Evolutionary conservation across 2,888 invertebrate genomes (phyloP).

Genomic region (Mimachlamys varia): DNA sequence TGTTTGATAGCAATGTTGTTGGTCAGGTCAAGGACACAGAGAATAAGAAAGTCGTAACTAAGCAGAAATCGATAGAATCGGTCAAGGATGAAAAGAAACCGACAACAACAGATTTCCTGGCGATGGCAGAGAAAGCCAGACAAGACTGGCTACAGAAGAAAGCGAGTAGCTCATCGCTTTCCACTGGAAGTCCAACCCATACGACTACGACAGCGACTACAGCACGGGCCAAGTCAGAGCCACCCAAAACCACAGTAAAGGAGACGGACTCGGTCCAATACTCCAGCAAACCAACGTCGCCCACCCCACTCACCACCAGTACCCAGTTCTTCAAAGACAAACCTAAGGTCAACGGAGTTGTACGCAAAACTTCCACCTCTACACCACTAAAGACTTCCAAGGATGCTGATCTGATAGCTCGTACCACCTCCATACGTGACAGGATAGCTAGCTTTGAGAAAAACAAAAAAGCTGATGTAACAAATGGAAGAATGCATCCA

Average conservation of each 20-base stretch:
- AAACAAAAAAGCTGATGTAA: slow-evolving; percentile 41
- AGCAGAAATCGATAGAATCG: neutral
- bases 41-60: slow-evolving; percentile 37
- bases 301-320: slow-evolving; percentile 48
- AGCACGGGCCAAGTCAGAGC: neutral
- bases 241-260: slow-evolving; percentile 39
- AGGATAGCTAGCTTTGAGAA: slow-evolving; percentile 62
- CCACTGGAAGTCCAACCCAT: slow-evolving; percentile 53
- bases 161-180: slow-evolving; percentile 53
- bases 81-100: slow-evolving; percentile 51
- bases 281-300: slow-evolving; percentile 53
- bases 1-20: slow-evolving; percentile 7
- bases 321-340: slow-evolving; percentile 46
- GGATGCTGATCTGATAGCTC: slow-evolving; percentile 43
- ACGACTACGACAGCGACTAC: neutral
- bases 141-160: slow-evolving; percentile 73
- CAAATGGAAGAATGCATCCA: slow-evolving; percentile 40
- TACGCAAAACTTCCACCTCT: slow-evolving; percentile 7
- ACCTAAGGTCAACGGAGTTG: slow-evolving; percentile 23
- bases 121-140: slow-evolving; percentile 75
- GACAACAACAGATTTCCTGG: slow-evolving; percentile 69
- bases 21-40: slow-evolving; percentile 47
- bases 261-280: slow-evolving; percentile 47
- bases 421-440: slow-evolving; percentile 59
- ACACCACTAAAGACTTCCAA: slow-evolving; percentile 47